These are phyloP conservation scores for Cataglyphis altisquamis DNA, from an alignment of 2,888 invertebrate species.

Conservation along the genomic window DNA sequence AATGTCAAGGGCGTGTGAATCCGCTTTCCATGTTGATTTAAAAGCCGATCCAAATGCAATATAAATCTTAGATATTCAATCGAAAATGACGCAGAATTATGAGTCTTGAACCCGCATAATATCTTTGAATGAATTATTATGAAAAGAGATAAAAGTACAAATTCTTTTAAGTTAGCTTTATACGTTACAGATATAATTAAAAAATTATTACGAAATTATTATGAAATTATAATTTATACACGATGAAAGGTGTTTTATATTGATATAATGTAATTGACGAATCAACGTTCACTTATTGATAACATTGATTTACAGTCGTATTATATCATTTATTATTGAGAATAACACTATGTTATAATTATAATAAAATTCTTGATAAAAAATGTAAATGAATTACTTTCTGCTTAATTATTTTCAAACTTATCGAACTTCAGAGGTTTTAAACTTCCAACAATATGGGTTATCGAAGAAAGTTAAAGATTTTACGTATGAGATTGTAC, in stretches of 20 bases:
- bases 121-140: neutral
- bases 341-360: neutral
- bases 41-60: slow-evolving; percentile 4
- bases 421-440: neutral
- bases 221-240: neutral
- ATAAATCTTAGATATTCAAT: neutral
- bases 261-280: neutral
- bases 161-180: neutral
- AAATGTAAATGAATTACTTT: neutral
- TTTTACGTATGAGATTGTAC: neutral
- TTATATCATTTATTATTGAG: neutral
- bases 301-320: neutral
- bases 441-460: neutral
- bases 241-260: neutral
- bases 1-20: slow-evolving; percentile 77
- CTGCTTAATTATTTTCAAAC: neutral
- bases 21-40: slow-evolving; percentile 11
- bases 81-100: neutral
- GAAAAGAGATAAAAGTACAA: neutral
- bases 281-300: neutral
- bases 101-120: neutral
- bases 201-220: neutral
- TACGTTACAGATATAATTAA: neutral
- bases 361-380: neutral
- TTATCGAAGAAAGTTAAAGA: neutral